Evolutionary conservation across 2,797 vertebrate genomes (phyloP).

Genomic region (Natrix natrix): DNA sequence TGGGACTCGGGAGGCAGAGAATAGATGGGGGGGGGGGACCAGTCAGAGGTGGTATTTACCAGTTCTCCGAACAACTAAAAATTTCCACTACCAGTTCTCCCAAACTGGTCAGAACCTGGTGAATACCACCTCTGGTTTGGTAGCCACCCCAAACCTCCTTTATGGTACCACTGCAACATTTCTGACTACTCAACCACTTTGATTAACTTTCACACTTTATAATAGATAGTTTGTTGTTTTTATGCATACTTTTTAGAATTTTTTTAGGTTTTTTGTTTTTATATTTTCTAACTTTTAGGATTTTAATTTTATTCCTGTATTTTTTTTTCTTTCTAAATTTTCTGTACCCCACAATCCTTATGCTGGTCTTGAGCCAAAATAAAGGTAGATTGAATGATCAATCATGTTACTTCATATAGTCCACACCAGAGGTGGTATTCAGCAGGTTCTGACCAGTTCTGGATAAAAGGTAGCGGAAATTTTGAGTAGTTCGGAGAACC

Average conservation of each 20-base stretch:
- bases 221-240: neutral
- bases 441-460: no score
- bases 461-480: no score
- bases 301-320: neutral
- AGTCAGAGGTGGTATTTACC: no score
- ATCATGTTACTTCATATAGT: neutral
- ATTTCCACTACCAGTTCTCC: no score
- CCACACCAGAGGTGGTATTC: neutral
- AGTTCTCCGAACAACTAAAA: no score
- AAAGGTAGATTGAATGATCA: neutral
- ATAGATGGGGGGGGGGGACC: no score
- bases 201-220: neutral
- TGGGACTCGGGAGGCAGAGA: no score
- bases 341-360: neutral
- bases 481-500: no score
- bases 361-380: neutral
- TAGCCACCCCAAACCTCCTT: neutral
- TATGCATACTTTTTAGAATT: neutral
- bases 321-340: neutral
- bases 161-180: neutral
- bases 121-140: no score
- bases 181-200: neutral
- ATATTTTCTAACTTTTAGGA: neutral
- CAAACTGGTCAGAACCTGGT: no score
- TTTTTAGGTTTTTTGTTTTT: neutral